Conservation (phyloP, 2,888 invertebrate genomes). For the Smittia sp. region DNA sequence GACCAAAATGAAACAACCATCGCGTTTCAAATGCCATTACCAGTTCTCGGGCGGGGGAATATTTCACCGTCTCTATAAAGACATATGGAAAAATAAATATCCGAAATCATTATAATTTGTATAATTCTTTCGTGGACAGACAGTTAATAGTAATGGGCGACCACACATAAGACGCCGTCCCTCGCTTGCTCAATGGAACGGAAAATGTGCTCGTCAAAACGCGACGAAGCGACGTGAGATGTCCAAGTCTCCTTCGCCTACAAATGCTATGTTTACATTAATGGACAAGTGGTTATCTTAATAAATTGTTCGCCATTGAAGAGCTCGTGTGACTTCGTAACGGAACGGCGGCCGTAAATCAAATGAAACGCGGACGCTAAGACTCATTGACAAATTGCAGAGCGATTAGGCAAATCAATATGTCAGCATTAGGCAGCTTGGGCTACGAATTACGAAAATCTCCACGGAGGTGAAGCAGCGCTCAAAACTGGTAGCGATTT, state of each 20-base stretch:
- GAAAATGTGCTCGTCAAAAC: neutral
- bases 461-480: too few relatives aligned
- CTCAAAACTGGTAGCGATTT: too few relatives aligned
- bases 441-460: too few relatives aligned
- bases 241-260: neutral
- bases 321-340: constrained; percentile 25
- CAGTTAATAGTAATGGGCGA: constrained; percentile 32
- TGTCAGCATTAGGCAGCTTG: constrained; percentile 16
- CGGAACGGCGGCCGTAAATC: neutral
- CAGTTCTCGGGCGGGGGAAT: neutral
- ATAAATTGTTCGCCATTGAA: constrained; percentile 18
- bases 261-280: constrained; percentile 32
- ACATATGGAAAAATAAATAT: constrained; percentile 36
- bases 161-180: neutral
- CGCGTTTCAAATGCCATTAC: neutral
- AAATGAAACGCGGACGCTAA: neutral
- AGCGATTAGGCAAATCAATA: constrained; percentile 10
- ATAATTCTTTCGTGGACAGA: constrained; percentile 37
- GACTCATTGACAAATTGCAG: constrained; percentile 28
- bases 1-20: neutral
- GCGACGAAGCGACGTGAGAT: neutral
- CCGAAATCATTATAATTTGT: constrained; percentile 40
- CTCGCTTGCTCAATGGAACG: neutral
- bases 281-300: constrained; percentile 38
- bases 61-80: constrained; percentile 12